phyloP scores from a whole-genome alignment of 2,113 vertebrate species.

The Nycticorax nycticorax region DNA sequence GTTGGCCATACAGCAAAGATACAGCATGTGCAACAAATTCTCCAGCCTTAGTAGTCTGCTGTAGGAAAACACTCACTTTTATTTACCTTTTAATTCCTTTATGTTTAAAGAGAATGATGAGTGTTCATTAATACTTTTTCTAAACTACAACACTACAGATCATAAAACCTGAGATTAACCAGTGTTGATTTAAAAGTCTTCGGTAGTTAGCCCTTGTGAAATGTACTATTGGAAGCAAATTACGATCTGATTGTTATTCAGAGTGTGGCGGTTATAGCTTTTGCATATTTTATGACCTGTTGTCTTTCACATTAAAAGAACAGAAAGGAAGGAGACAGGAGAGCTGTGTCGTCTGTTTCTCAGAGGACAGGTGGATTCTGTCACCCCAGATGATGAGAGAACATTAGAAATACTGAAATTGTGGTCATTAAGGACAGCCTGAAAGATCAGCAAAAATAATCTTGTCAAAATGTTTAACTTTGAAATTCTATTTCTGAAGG shows the following conservation, averaged over 20 bases:
- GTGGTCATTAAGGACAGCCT: neutral
- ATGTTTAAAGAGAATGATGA: neutral
- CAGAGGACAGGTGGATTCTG: neutral
- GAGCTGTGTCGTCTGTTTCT: neutral
- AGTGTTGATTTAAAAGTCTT: neutral
- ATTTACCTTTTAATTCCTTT: neutral
- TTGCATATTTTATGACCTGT: neutral
- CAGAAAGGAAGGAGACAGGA: neutral
- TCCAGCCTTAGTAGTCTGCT: neutral
- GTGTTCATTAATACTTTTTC: neutral
- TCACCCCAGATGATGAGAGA: neutral
- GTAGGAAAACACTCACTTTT: neutral
- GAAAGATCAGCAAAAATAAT: neutral
- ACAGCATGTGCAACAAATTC: neutral
- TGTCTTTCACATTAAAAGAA: neutral
- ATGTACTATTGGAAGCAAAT: neutral
- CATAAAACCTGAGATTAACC: neutral
- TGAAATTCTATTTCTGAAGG: neutral
- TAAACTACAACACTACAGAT: neutral
- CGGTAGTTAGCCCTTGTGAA: neutral
- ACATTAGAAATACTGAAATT: neutral
- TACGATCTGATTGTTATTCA: neutral
- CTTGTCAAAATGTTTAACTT: neutral
- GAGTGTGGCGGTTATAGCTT: neutral
- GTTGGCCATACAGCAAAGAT: neutral